Conservation (phyloP, 2,797 vertebrate species). For the Molossus molossus region DNA sequence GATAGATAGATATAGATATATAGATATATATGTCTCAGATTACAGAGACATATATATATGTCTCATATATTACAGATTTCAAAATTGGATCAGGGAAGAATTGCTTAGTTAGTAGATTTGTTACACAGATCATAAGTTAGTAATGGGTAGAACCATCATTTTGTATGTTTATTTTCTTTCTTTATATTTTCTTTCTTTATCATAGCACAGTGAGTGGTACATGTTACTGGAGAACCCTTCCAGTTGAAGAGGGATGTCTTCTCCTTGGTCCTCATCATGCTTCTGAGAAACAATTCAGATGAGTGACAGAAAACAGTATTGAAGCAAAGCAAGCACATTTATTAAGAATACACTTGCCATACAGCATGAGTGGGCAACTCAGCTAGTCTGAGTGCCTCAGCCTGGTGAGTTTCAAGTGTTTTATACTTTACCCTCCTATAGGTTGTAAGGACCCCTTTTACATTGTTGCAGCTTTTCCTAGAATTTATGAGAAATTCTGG, state of each 20-base stretch:
- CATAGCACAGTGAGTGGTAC: not conserved
- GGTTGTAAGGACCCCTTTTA: not conserved
- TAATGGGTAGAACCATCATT: not conserved
- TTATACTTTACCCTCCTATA: not conserved
- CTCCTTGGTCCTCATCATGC: not conserved
- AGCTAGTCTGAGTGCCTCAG: not conserved
- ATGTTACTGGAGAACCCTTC: not conserved
- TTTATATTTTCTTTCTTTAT: conserved; percentile 19
- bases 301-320: not conserved
- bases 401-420: not conserved
- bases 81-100: conserved; percentile 29
- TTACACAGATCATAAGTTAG: not conserved
- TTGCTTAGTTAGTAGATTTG: not conserved
- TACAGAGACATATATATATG: too few relatives aligned
- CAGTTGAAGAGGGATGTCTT: not conserved
- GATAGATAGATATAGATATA: too few relatives aligned
- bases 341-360: not conserved
- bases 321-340: too few relatives aligned
- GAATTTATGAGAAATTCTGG: not conserved
- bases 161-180: not conserved
- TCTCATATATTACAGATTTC: conserved; percentile 33
- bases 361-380: not conserved
- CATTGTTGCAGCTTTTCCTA: not conserved
- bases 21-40: too few relatives aligned
- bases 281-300: not conserved